These are phyloP conservation scores for Rhea americana DNA, from an alignment of 2,113 vertebrate species.

Conservation along the genomic window DNA sequence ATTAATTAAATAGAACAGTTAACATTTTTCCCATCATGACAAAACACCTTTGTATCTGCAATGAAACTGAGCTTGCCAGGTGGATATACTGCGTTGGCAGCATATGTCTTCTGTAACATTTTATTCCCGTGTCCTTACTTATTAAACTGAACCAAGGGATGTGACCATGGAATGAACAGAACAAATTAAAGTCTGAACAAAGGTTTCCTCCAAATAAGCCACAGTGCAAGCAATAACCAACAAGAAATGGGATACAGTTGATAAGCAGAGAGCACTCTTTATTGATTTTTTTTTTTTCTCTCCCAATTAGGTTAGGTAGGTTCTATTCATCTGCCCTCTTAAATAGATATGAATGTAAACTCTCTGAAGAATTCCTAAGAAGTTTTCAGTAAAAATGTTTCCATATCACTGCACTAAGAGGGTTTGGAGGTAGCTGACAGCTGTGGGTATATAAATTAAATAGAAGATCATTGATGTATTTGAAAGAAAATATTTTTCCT, in stretches of 20 bases:
- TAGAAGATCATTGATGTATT: slow-evolving; percentile 54
- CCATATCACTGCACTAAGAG: slow-evolving; percentile 67
- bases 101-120: not conserved
- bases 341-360: slow-evolving; percentile 70
- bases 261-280: slow-evolving; percentile 54
- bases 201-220: slow-evolving; percentile 32
- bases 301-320: slow-evolving; percentile 62
- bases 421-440: slow-evolving; percentile 59
- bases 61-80: not conserved
- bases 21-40: not conserved
- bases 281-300: slow-evolving; percentile 64
- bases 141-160: slow-evolving; percentile 1
- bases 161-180: slow-evolving; percentile 38
- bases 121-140: slow-evolving; percentile 9
- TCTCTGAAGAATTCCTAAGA: slow-evolving; percentile 64
- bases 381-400: slow-evolving; percentile 67
- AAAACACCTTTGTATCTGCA: not conserved
- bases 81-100: not conserved
- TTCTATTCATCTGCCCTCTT: slow-evolving; percentile 57
- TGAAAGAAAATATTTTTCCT: slow-evolving; percentile 21
- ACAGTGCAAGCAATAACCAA: slow-evolving; percentile 32
- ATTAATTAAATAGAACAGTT: not conserved
- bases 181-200: slow-evolving; percentile 50
- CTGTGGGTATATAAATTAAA: slow-evolving; percentile 61
- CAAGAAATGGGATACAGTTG: slow-evolving; percentile 35